Conservation (phyloP, 2,888 invertebrate species). For the Rhodophaea formosa region DNA sequence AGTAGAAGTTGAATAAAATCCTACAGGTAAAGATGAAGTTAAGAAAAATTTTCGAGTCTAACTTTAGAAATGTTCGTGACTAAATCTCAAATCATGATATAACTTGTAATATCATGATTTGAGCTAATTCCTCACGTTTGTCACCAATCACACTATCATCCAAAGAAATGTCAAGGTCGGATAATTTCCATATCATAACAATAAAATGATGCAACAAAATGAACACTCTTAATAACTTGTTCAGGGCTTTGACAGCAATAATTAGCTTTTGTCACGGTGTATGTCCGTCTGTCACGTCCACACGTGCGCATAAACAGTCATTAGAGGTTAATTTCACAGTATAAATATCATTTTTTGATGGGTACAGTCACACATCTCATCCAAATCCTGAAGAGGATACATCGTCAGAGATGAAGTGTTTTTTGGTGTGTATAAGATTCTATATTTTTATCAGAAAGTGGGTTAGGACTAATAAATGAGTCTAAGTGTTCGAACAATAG, state of each 20-base stretch:
- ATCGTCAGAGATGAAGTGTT: constrained; percentile 53
- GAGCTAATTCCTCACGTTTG: constrained; percentile 33
- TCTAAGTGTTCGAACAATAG: constrained; percentile 19
- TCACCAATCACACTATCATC: constrained; percentile 43
- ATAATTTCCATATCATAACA: constrained; percentile 42
- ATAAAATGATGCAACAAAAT: constrained; percentile 43
- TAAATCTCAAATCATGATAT: no score
- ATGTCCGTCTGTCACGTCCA: constrained; percentile 60
- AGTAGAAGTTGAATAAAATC: no score
- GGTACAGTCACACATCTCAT: constrained; percentile 54
- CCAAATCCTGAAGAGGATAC: constrained; percentile 45
- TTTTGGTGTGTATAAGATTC: constrained; percentile 48
- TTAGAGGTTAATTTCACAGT: constrained; percentile 57
- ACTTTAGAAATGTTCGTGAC: constrained; percentile 20
- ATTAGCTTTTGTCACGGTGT: constrained; percentile 70
- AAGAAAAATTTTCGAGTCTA: no score
- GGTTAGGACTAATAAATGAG: constrained; percentile 15
- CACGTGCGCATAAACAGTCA: constrained; percentile 42
- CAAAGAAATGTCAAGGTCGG: constrained; percentile 52
- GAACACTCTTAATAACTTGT: constrained; percentile 56
- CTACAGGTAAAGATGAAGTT: no score
- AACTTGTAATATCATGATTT: constrained; percentile 32
- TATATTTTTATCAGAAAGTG: constrained; percentile 29
- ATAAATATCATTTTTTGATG: constrained; percentile 62
- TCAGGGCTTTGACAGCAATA: constrained; percentile 60